A percentile compares a stretch with the other conserved stretches of the same genome.
Conservation (phyloP, 92 coral and sea anemone genomes). For the Phenganax stokvisi region DNA sequence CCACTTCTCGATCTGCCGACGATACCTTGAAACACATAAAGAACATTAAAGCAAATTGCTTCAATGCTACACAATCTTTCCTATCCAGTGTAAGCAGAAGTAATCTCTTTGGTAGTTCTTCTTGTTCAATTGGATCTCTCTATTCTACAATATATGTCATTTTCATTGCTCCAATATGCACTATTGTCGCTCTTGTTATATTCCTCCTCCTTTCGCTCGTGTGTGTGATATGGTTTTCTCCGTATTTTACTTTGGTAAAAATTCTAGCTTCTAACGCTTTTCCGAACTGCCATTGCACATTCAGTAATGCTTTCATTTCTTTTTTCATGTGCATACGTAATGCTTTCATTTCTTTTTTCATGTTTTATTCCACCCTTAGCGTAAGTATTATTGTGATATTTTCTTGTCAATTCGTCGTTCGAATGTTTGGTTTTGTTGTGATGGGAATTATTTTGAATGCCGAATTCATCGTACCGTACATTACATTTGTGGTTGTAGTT, state of each 20-base stretch:
- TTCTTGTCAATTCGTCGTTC: conserved; percentile 47
- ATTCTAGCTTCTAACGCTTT: background rate
- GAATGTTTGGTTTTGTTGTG: conserved; percentile 45
- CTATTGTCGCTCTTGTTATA: background rate
- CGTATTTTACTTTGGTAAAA: conserved; percentile 4
- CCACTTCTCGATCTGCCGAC: background rate
- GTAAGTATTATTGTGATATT: conserved; percentile 28
- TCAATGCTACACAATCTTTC: background rate
- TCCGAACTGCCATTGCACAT: background rate
- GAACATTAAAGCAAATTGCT: background rate
- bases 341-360: background rate
- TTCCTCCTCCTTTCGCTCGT: conserved; percentile 17
- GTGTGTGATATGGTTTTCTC: conserved; percentile 36
- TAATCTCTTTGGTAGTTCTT: conserved; percentile 4
- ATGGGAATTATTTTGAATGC: conserved; percentile 48
- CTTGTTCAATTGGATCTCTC: conserved; percentile 12
- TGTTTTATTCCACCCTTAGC: conserved; percentile 31
- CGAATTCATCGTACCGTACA: conserved; percentile 41
- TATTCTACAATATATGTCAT: conserved; percentile 13
- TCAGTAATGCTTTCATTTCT: background rate
- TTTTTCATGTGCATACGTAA: background rate
- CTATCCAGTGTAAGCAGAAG: background rate
- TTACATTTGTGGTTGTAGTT: conserved; percentile 48
- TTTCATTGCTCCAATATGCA: conserved; percentile 36
- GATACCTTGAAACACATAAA: background rate